phyloP scores from a whole-genome alignment of 2,113 vertebrate species.

The Lynx canadensis region DNA sequence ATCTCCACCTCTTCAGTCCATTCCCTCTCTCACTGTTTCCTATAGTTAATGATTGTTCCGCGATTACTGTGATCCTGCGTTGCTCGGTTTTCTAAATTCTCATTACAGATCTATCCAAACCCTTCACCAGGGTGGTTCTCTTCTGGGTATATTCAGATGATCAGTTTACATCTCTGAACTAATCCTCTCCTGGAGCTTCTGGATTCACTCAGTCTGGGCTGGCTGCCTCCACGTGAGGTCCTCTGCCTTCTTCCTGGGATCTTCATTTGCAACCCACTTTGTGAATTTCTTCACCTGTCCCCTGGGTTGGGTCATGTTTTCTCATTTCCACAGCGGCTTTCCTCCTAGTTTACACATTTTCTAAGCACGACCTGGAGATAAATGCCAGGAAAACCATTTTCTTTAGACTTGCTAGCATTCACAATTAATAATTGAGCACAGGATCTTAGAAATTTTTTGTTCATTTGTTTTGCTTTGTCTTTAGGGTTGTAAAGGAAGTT shows the following conservation, averaged over 20 bases:
- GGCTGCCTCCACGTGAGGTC: rapidly evolving
- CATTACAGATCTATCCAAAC: background rate
- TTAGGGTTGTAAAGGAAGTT: background rate
- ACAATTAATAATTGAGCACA: background rate
- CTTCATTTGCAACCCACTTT: rapidly evolving
- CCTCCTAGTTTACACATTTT: background rate
- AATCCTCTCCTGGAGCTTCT: background rate
- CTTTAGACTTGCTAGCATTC: background rate
- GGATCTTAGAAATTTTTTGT: background rate
- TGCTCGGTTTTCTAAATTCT: background rate
- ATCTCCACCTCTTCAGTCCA: rapidly evolving
- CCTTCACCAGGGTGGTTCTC: background rate
- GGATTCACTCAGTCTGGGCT: rapidly evolving
- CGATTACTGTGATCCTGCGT: background rate
- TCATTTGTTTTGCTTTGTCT: background rate
- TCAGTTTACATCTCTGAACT: rapidly evolving
- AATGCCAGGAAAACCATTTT: background rate
- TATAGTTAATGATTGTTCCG: background rate
- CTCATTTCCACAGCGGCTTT: background rate
- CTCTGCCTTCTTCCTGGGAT: rapidly evolving
- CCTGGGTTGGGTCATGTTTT: rapidly evolving
- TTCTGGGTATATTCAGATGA: background rate
- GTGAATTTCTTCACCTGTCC: background rate
- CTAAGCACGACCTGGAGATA: background rate
- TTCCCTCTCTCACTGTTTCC: background rate